These are phyloP conservation scores for Turritopsis dohrnii DNA, from an alignment of 30 jellyfish, hydroid and myxozoan species.

Conservation along the genomic window DNA sequence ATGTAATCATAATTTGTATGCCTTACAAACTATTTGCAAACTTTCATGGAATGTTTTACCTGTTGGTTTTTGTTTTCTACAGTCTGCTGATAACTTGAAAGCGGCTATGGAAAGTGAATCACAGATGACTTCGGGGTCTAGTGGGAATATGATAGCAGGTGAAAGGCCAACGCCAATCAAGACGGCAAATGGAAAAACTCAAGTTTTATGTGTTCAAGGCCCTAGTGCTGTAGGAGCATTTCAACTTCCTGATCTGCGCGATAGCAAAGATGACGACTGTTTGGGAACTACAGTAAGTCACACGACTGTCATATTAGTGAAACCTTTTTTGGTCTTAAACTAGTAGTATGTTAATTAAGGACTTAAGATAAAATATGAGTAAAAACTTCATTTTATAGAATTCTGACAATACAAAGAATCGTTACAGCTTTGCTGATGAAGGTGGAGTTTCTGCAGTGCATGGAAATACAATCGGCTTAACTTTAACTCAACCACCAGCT, in stretches of 20 bases:
- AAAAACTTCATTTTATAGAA: neutral
- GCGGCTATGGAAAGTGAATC: slow-evolving; percentile 17
- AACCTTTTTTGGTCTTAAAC: too few species aligned
- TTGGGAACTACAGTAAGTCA: slow-evolving; percentile 12
- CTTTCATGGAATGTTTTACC: neutral
- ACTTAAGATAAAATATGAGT: neutral
- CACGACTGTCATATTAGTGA: neutral
- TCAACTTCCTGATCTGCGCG: neutral
- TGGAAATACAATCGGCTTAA: slow-evolving; percentile 17
- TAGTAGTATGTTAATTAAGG: too few species aligned
- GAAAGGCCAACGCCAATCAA: slow-evolving; percentile 35
- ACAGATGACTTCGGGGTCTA: slow-evolving; percentile 29
- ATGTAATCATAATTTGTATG: too few species aligned
- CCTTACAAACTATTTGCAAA: neutral
- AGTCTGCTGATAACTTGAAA: slow-evolving; percentile 45
- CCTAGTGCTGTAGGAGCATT: neutral
- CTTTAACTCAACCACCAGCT: too few species aligned
- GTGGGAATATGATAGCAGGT: slow-evolving; percentile 57
- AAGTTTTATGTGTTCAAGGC: slow-evolving; percentile 4
- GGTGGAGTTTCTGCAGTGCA: slow-evolving; percentile 6
- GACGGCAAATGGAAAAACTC: slow-evolving; percentile 30
- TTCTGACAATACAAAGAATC: slow-evolving; percentile 3
- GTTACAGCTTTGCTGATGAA: slow-evolving; percentile 17
- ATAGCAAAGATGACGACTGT: neutral
- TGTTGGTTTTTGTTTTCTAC: neutral